Percentiles rank a stretch among this genome's conserved stretches.
These are phyloP conservation scores for Oncorhynchus clarkii DNA, from an alignment of 2,113 vertebrate species.

Conservation along the genomic window DNA sequence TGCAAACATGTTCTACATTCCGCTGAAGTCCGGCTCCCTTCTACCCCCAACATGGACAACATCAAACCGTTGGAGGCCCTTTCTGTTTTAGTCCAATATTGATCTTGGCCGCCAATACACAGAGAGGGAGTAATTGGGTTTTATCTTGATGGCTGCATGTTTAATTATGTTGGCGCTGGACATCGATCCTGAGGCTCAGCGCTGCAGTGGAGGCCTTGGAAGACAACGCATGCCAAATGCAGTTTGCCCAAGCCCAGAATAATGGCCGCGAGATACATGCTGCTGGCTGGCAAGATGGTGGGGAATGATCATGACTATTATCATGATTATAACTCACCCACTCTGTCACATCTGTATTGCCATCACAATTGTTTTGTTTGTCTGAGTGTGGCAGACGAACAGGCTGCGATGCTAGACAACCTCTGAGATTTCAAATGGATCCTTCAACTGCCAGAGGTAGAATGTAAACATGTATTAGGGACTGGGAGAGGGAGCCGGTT, in stretches of 20 bases:
- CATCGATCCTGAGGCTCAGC: conserved; percentile 31
- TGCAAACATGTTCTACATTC: neutral
- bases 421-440: conserved; percentile 4
- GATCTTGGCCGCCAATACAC: conserved; percentile 57
- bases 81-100: conserved; percentile 45
- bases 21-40: neutral
- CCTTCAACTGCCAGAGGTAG: neutral
- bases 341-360: conserved; percentile 27
- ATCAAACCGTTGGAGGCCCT: neutral
- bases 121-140: conserved; percentile 55
- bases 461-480: conserved; percentile 9
- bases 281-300: neutral
- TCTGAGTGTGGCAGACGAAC: conserved; percentile 6
- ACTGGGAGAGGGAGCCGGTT: neutral
- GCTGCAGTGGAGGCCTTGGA: neutral
- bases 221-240: conserved; percentile 7
- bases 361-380: conserved; percentile 19
- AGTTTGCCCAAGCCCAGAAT: conserved; percentile 16
- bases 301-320: conserved; percentile 25
- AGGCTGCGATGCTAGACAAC: neutral
- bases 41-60: conserved; percentile 5
- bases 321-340: conserved; percentile 19
- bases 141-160: conserved; percentile 64
- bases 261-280: neutral
- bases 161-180: conserved; percentile 56